Evolutionary conservation across 2,797 vertebrate genomes (phyloP).

Genomic region (Semotilus atromaculatus): DNA sequence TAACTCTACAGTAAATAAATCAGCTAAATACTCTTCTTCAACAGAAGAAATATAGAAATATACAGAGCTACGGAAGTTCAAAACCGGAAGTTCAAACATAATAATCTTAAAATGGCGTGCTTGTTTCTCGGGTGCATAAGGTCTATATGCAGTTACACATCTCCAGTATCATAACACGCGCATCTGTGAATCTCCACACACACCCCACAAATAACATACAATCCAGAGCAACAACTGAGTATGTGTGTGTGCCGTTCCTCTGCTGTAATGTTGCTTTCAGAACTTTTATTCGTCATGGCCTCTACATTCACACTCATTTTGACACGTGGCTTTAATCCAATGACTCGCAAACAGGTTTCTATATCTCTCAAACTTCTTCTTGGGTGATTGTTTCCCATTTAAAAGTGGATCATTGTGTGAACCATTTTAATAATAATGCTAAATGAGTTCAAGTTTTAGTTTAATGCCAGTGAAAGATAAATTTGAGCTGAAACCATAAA

Average conservation of each 20-base stretch:
- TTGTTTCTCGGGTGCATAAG: background rate
- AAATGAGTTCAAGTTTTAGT: background rate
- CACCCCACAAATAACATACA: conserved; percentile 63
- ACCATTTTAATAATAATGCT: background rate
- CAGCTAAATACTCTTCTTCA: too few species aligned
- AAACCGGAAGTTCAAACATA: background rate
- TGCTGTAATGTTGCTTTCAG: conserved; percentile 11
- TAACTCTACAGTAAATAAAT: background rate
- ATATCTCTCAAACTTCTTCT: background rate
- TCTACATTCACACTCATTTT: background rate
- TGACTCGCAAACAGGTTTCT: background rate
- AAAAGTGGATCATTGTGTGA: background rate
- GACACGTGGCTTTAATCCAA: background rate
- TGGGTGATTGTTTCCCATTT: background rate
- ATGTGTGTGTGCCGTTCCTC: background rate
- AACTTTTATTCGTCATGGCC: background rate
- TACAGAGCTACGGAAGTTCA: background rate
- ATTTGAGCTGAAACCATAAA: conserved; percentile 6
- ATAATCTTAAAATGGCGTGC: background rate
- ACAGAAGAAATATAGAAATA: too few species aligned
- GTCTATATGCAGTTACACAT: background rate
- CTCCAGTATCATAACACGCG: background rate
- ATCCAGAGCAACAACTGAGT: conserved; percentile 44
- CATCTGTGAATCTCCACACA: conserved; percentile 29
- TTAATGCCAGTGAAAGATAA: background rate